Evolutionary conservation across 2,113 vertebrate genomes (phyloP).

Genomic region (Chrysochloris asiatica): DNA sequence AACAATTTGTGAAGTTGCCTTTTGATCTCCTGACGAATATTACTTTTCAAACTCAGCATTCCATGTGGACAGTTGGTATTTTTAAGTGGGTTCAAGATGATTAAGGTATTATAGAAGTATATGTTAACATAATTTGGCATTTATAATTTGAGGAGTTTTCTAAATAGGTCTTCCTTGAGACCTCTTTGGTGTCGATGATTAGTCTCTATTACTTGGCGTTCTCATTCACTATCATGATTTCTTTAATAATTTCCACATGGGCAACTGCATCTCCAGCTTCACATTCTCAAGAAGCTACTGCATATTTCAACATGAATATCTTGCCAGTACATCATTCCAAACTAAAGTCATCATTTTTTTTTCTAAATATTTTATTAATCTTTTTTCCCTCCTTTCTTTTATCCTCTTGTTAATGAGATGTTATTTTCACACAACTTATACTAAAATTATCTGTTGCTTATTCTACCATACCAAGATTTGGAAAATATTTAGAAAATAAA

Average conservation of each 20-base stretch:
- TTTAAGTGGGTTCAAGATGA: background rate
- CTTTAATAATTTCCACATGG: constrained; percentile 36
- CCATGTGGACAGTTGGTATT: background rate
- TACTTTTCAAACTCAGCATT: background rate
- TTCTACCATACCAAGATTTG: background rate
- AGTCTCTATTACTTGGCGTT: background rate
- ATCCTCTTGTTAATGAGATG: background rate
- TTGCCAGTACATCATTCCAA: constrained; percentile 27
- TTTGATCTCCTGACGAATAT: background rate
- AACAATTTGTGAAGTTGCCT: background rate
- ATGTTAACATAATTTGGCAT: background rate
- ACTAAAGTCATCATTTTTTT: constrained; percentile 27
- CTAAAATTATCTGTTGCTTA: background rate
- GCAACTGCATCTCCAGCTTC: background rate
- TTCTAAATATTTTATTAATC: background rate
- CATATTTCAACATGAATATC: background rate
- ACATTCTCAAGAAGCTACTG: too few relatives aligned
- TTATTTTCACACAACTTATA: background rate
- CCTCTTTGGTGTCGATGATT: background rate
- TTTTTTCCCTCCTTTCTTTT: background rate
- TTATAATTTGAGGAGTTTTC: background rate
- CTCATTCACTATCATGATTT: constrained; percentile 8
- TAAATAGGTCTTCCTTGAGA: background rate
- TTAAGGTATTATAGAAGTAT: constrained; percentile 1
- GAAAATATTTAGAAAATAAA: background rate